Percentiles rank a stretch among this genome's conserved stretches.
phyloP scores from a whole-genome alignment of 2,888 invertebrate genomes.

The Drosophila fulvimacula region DNA sequence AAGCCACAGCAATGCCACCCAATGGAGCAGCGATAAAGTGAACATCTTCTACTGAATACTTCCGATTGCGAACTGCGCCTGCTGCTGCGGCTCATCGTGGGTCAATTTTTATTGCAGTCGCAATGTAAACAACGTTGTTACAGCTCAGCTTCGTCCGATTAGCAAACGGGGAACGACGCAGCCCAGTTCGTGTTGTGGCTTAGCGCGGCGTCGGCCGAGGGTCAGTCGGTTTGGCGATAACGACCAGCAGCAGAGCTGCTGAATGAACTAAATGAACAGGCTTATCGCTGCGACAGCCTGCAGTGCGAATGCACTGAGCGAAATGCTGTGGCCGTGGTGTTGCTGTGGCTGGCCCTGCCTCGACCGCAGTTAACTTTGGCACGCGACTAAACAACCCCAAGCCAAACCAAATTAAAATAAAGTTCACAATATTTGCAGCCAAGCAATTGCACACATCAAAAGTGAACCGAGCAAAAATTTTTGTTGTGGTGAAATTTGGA shows the following conservation, averaged over 20 bases:
- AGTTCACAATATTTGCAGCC: slow-evolving; percentile 32
- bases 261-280: slow-evolving; percentile 38
- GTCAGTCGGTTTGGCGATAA: slow-evolving; percentile 56
- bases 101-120: slow-evolving; percentile 31
- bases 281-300: slow-evolving; percentile 33
- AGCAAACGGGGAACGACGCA: slow-evolving; percentile 8
- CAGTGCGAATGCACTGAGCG: slow-evolving; percentile 42
- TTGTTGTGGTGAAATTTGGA: neutral
- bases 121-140: slow-evolving; percentile 50
- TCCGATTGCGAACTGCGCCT: slow-evolving; percentile 24
- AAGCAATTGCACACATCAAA: slow-evolving; percentile 19
- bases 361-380: slow-evolving; percentile 25
- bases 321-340: slow-evolving; percentile 44
- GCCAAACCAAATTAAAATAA: slow-evolving; percentile 55
- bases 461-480: neutral
- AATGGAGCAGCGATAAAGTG: slow-evolving; percentile 20
- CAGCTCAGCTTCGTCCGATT: slow-evolving; percentile 41
- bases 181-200: slow-evolving; percentile 32
- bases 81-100: slow-evolving; percentile 15
- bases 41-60: slow-evolving; percentile 54
- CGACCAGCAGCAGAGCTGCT: slow-evolving; percentile 26
- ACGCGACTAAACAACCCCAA: slow-evolving; percentile 42
- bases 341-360: slow-evolving; percentile 18
- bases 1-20: slow-evolving; percentile 24
- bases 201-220: slow-evolving; percentile 29